Base-by-base conservation (phyloP, 2,888 invertebrate genomes). In the Sericinus montela region DNA sequence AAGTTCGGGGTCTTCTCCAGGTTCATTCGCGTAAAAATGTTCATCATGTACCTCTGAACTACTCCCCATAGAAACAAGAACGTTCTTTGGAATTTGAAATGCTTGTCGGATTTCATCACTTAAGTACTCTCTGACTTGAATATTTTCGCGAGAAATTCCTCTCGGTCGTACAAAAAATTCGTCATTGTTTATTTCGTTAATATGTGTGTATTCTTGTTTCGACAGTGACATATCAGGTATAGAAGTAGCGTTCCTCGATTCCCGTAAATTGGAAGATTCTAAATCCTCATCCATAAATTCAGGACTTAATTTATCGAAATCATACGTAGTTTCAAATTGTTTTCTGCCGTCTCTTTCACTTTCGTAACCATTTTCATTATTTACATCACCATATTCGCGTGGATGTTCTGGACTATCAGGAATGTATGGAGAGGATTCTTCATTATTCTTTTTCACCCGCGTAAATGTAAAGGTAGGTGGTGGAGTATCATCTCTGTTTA, bases 121-220 rank as follows among this genome's bases (percentile, higher is more conserved):
- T 48, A 95, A 90, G 67, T 94, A 95, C 74, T 93, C 91, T 52
- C 94, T 93, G 51, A 95, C 90, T 76, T 94, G 93, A 69, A 95
- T 94, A 81, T 95, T 93, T 77, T 95, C 95, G 67, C 93, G 93
- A 56, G 95, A 95, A 67, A 95, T 93, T 54, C 95, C 95, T 72
- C 94, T 93, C 76, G 94, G 94, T 59, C 95, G 91, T 53, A 96
- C 88, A 74, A 95, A 95, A 86, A 96, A 96, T 83, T 96, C 95
- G 76, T 96, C 96, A 36, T 95, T 94, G 70, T 95, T 93, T 58
- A 96, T 94, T 85, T 96, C 95, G 81, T 96, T 96, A 65, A 96
- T 91, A 73, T 77, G 86, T 63, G 80, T 84, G 72, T 80, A 82
- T 76, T 88, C 84, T 78, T 80, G 77, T 63, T 80, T 82, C 11